Base-by-base conservation (phyloP, 2,113 vertebrate species). In the Choloepus hoffmanni region DNA sequence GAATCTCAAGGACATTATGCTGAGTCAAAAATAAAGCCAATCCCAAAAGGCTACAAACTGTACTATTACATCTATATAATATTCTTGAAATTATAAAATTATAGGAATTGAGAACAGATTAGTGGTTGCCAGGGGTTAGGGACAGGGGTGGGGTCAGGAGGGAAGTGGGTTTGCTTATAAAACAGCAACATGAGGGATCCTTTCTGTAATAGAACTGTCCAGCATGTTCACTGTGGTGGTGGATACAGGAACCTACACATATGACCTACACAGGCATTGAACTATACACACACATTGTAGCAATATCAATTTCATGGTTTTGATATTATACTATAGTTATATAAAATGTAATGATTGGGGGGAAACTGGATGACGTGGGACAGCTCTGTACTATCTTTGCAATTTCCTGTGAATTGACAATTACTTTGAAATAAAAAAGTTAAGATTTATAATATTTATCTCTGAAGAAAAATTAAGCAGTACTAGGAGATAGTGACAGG, bases 51-150 rank as follows among this genome's bases (percentile, higher is more conserved):
- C 89, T 85, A 84, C 7, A 53, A 48, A 65, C 28, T 72, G 28
- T 92, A 67, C 84, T 92, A 84, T 92, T 78, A 28, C 19, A 58
- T 87, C 93, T 96, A 33, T 36, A 62, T 88, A 73, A 81, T 70
- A 86, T 65, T 93, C 65, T 91, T 93, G 43, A 96, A 94, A 83
- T 92, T 63, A 85, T 43, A 33, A 95, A 72, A 81, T 77, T 85
- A 73, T 3, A 85, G 82, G 85, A 70, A 94, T 30, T 43, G 40
- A 90, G 62, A 96, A 85, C 36, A 91, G 70, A 87, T 93, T 85
- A 83, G 48, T 94, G 48, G 45, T 82, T 95, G 84, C 50, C n/a
- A 83, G 43, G 36, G 28, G 62, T 48, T 90, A 50, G 4, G 24
- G 13, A 76, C 81, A 24, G 63, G 40, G 2, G 18, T 6, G 70